These are phyloP conservation scores for Discoglossus pictus DNA, from an alignment of 2,797 vertebrate genomes.

Conservation along the genomic window DNA sequence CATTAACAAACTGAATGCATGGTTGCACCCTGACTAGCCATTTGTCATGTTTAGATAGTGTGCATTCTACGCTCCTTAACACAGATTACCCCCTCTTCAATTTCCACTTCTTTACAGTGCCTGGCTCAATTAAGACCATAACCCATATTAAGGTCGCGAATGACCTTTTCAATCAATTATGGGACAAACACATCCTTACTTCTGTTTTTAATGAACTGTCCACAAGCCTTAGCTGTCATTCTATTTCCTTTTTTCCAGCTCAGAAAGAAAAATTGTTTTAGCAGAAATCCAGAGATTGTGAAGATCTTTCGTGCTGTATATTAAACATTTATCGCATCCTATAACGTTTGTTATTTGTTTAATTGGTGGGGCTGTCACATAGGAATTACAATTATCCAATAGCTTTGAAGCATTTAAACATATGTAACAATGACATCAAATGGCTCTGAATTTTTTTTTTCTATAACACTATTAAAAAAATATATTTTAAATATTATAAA, in stretches of 20 bases:
- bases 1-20: slow-evolving; percentile 58
- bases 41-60: slow-evolving; percentile 61
- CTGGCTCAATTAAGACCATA: slow-evolving; percentile 54
- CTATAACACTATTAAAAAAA: too few relatives aligned
- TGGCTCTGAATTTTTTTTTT: too few relatives aligned
- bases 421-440: too few relatives aligned
- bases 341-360: not conserved
- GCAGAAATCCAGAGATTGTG: slow-evolving; percentile 2
- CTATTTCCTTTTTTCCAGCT: slow-evolving; percentile 16
- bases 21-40: slow-evolving; percentile 54
- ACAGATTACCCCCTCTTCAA: slow-evolving; percentile 45
- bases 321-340: not conserved
- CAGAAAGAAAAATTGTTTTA: slow-evolving; percentile 14
- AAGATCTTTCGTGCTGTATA: slow-evolving; percentile 5
- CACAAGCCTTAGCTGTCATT: slow-evolving; percentile 32
- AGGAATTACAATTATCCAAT: too few relatives aligned
- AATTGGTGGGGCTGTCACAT: too few relatives aligned
- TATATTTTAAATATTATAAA: too few relatives aligned
- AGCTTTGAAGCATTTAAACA: too few relatives aligned
- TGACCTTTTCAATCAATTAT: slow-evolving; percentile 40
- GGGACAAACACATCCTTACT: slow-evolving; percentile 21
- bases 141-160: slow-evolving; percentile 37
- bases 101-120: slow-evolving; percentile 46
- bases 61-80: slow-evolving; percentile 55
- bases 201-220: slow-evolving; percentile 26